phyloP scores from a whole-genome alignment of 2,888 invertebrate genomes.

The Cephonodes hylas region DNA sequence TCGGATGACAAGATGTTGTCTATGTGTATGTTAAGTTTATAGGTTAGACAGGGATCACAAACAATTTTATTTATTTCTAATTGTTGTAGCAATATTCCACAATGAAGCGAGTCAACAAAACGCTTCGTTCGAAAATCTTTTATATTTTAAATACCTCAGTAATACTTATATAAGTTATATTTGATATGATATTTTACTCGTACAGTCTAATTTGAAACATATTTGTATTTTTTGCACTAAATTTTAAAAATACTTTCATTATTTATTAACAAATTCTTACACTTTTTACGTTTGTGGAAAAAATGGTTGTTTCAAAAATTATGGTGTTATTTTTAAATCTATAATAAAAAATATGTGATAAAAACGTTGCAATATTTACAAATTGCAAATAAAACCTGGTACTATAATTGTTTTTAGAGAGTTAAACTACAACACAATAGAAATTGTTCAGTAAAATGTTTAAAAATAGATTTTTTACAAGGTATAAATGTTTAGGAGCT shows the following conservation, averaged over 20 bases:
- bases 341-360: neutral
- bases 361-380: neutral
- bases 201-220: neutral
- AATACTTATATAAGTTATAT: neutral
- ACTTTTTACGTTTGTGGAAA: too few species aligned
- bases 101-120: neutral
- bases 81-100: neutral
- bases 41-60: neutral
- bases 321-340: neutral
- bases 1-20: neutral
- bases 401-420: neutral
- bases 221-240: neutral
- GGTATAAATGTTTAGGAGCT: too few species aligned
- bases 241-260: neutral
- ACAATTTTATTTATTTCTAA: constrained; percentile 4
- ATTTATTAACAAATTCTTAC: neutral
- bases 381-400: neutral
- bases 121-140: neutral
- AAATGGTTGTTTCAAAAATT: neutral
- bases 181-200: neutral
- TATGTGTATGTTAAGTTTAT: neutral
- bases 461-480: neutral
- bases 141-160: neutral
- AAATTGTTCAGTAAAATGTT: too few species aligned
- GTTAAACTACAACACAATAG: neutral